Conservation (phyloP, 1,140 invertebrate species). For the Euwallacea similis region DNA sequence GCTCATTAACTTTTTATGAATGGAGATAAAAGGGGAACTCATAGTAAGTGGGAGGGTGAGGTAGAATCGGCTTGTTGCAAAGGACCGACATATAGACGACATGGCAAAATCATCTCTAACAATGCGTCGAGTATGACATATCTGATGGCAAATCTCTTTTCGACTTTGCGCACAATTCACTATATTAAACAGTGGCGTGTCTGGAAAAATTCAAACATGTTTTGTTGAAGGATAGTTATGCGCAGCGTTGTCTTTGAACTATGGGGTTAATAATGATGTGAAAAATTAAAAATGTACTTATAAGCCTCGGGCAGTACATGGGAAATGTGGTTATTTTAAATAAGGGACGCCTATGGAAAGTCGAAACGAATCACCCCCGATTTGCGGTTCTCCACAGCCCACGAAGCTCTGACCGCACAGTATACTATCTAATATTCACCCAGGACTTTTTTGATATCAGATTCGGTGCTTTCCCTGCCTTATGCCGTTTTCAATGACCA, state of each 20-base stretch:
- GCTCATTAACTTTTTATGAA: conserved; percentile 19
- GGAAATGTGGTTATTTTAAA: no score
- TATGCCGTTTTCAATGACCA: conserved; percentile 44
- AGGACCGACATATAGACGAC: conserved; percentile 27
- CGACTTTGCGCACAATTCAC: conserved; percentile 5
- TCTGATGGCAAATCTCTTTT: conserved; percentile 44
- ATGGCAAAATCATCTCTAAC: conserved; percentile 33
- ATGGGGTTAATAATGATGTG: no score
- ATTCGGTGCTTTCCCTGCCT: conserved; percentile 25
- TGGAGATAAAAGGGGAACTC: conserved; percentile 18
- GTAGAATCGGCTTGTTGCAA: conserved; percentile 19
- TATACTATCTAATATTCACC: conserved; percentile 35
- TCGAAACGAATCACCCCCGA: conserved; percentile 19
- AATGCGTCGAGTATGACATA: conserved; percentile 43
- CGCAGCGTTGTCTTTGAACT: no score
- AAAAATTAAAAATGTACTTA: no score
- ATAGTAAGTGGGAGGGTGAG: conserved; percentile 5
- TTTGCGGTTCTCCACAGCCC: conserved; percentile 37
- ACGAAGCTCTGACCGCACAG: conserved; percentile 31
- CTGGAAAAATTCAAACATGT: no score
- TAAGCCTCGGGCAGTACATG: no score
- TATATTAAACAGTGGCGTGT: background rate
- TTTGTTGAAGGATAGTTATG: no score
- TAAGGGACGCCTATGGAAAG: conserved; percentile 12
- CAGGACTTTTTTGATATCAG: conserved; percentile 41